Evolutionary conservation across 1,140 invertebrate genomes (phyloP), one percentile per base, ranked within the genome.

Genomic region (Zaprionus vittiger): DNA sequence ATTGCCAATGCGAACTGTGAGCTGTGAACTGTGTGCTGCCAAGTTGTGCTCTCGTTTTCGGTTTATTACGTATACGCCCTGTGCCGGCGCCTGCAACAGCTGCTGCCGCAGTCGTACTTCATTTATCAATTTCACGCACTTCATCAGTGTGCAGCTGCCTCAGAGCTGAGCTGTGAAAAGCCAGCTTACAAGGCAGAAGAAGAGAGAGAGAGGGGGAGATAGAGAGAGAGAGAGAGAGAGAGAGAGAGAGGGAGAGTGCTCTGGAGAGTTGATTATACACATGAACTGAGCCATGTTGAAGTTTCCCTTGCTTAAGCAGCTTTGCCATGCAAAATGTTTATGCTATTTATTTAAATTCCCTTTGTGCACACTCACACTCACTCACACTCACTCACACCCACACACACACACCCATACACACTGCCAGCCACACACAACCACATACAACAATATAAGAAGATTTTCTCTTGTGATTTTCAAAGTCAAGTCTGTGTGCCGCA

Each of bases 291-390:
- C 49, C 24, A 54, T 60, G 68, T 62, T 52, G 52, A 47, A 54
- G 60, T 77, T 59, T 52, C 55, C 49, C 31, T 62, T 38, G 55
- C 17, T 49, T 20, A 67, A 41, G 31, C 44, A 79, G 55, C 70
- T 69, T 17, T 24, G 74, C 67, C 60, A 60, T 77, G 73, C 69
- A 70, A 79, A 79, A 83, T 84, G 72, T 64, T 89, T 74, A 54
- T 75, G 85, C 76, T 83, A 89, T 89, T 89, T 89, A 89, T 89
- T 89, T 84, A 90, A 90, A 89, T 84, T 87, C 75, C 55, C 65
- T 72, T 68, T 76, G 44, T 68, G 44, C 41, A 49, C 26, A 52
- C 28, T 55, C 17, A 20, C 47, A 65, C 47, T 9, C 41, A 41
- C 15, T 14, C 31, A 28, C 73, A 54, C 73, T 26, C 37, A n/a